Percentiles rank a stretch among this genome's conserved stretches.
These are phyloP conservation scores for Plectropomus leopardus DNA, from an alignment of 2,113 vertebrate species.

Conservation along the genomic window DNA sequence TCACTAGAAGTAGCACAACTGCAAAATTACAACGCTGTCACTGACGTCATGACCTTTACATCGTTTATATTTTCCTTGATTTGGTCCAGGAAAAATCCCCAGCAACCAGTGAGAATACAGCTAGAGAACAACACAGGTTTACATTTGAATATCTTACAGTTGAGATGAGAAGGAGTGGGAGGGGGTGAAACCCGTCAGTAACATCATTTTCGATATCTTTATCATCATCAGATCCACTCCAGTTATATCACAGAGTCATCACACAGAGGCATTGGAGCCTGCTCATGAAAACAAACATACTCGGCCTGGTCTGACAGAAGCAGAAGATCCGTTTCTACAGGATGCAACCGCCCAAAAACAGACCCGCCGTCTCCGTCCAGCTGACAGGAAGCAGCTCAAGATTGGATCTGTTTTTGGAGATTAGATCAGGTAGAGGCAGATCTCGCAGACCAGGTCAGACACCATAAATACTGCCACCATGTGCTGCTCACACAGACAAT, in stretches of 20 bases:
- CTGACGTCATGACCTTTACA: too few relatives aligned
- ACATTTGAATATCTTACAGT: slow-evolving; percentile 59
- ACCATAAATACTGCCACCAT: slow-evolving; percentile 65
- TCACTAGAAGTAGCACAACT: too few relatives aligned
- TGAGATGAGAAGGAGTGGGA: slow-evolving; percentile 50
- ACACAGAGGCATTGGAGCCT: slow-evolving; percentile 39
- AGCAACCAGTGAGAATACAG: slow-evolving; percentile 58
- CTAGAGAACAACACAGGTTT: slow-evolving; percentile 61
- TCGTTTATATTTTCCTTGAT: background rate
- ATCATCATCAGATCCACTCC: slow-evolving; percentile 54
- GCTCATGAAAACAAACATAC: slow-evolving; percentile 54
- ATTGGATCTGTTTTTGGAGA: slow-evolving; percentile 15
- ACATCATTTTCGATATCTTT: slow-evolving; percentile 42
- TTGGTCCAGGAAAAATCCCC: slow-evolving; percentile 39
- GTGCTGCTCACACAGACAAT: slow-evolving; percentile 63
- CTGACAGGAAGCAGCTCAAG: slow-evolving; percentile 35
- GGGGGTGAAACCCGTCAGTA: slow-evolving; percentile 26
- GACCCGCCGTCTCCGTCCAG: background rate
- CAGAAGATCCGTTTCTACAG: slow-evolving; percentile 32
- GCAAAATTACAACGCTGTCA: too few relatives aligned
- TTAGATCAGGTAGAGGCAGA: slow-evolving; percentile 39
- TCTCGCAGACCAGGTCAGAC: slow-evolving; percentile 57
- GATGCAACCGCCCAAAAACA: slow-evolving; percentile 27
- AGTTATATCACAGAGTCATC: slow-evolving; percentile 65
- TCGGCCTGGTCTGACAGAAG: slow-evolving; percentile 22